Conservation (phyloP, 2,888 invertebrate species). For the Sylvicola cinctus region DNA sequence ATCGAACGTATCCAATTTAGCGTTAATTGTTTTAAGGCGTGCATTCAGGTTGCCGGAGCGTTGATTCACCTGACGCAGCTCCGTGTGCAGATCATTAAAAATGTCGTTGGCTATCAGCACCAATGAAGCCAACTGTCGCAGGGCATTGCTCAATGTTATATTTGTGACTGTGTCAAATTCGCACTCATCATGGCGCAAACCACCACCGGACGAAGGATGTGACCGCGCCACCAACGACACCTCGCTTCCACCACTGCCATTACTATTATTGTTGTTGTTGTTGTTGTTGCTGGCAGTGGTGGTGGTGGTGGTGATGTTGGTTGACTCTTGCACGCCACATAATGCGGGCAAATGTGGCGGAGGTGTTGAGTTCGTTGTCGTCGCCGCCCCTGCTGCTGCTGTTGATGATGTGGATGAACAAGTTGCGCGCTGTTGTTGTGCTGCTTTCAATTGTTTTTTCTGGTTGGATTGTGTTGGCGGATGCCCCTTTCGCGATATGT, state of each 20-base stretch:
- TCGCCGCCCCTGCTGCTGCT: constrained; percentile 1
- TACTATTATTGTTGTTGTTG: constrained; percentile 13
- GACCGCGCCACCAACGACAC: too few species aligned
- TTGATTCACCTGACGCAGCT: constrained; percentile 51
- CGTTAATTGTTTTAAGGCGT: constrained; percentile 48
- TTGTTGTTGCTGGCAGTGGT: constrained; percentile 18
- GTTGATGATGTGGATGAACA: constrained; percentile 7
- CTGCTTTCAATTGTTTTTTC: constrained; percentile 5
- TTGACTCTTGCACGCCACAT: constrained; percentile 3
- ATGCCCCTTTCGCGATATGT: constrained; percentile 39
- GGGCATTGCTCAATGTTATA: constrained; percentile 63
- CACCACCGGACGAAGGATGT: too few species aligned
- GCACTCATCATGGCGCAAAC: constrained; percentile 42
- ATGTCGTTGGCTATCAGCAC: constrained; percentile 68
- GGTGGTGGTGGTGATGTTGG: constrained; percentile 8
- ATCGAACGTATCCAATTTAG: constrained; percentile 50
- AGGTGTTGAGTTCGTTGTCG: background rate
- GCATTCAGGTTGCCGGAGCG: constrained; percentile 48
- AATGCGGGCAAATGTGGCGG: constrained; percentile 2
- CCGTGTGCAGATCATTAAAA: constrained; percentile 58
- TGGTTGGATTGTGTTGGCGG: too few species aligned
- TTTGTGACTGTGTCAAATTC: constrained; percentile 76
- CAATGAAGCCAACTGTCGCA: constrained; percentile 68
- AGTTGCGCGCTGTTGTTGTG: constrained; percentile 7
- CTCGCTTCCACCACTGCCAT: constrained; percentile 8